Conservation (phyloP, 2,888 invertebrate genomes). For the Sabatieria punctata region DNA sequence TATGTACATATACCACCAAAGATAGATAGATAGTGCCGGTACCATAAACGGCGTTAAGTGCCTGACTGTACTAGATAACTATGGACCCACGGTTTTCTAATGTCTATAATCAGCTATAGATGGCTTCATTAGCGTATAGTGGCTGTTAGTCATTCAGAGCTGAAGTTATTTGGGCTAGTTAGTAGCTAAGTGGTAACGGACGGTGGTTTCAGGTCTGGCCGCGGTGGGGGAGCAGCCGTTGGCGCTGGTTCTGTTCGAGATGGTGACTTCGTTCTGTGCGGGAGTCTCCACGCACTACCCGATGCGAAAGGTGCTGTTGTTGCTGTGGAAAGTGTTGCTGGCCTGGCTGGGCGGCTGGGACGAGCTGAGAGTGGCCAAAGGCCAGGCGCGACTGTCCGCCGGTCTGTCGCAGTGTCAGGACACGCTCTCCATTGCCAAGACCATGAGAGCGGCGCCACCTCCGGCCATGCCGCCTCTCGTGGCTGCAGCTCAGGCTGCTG, state of each 20-base stretch:
- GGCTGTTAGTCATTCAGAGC: too few species aligned
- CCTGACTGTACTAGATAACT: too few species aligned
- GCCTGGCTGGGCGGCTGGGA: constrained; percentile 72
- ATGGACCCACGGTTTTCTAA: too few species aligned
- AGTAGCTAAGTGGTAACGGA: too few species aligned
- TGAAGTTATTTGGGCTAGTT: too few species aligned
- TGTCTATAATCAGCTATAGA: too few species aligned
- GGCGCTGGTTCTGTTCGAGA: constrained; percentile 70
- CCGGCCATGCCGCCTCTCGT: constrained; percentile 51
- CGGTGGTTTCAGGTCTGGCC: background rate
- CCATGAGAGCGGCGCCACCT: constrained; percentile 84
- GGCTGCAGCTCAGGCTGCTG: background rate
- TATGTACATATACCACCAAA: too few species aligned
- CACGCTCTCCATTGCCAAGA: constrained; percentile 75
- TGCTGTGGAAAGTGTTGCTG: constrained; percentile 85
- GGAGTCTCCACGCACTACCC: constrained; percentile 92
- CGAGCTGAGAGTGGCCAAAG: constrained; percentile 49
- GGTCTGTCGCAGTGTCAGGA: constrained; percentile 68
- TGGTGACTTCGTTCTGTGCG: constrained; percentile 90
- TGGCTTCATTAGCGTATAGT: too few species aligned
- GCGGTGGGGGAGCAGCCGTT: constrained; percentile 48
- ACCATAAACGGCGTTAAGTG: too few species aligned
- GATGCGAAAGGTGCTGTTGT: constrained; percentile 85
- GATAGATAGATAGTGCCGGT: too few species aligned
- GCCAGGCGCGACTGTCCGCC: constrained; percentile 40